A percentile compares a stretch with the other conserved stretches of the same genome.
Evolutionary conservation across 2,797 vertebrate species (phyloP).

Genomic region (Alcedo quadribrachys): DNA sequence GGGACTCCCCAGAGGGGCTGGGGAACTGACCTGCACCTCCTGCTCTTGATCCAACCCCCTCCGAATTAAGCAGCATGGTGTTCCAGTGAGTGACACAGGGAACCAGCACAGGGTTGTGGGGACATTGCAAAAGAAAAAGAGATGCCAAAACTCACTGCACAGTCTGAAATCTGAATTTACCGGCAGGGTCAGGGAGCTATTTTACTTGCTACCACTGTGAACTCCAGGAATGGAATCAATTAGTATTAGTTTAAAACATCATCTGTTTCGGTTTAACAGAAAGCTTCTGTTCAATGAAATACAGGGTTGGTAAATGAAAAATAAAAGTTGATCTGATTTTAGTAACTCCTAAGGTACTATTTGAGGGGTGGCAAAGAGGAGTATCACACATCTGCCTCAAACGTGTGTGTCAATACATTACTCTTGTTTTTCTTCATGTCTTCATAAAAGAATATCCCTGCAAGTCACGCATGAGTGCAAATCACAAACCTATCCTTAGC

Average conservation of each 20-base stretch:
- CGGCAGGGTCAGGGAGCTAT: conserved; percentile 66
- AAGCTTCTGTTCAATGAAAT: conserved; percentile 79
- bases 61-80: not conserved
- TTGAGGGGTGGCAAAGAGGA: not conserved
- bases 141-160: not conserved
- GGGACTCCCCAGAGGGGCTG: not conserved
- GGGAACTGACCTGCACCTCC: not conserved
- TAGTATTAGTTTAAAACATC: conserved; percentile 82
- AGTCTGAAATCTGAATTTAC: conserved; percentile 58
- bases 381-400: not conserved
- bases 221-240: conserved; percentile 81
- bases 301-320: conserved; percentile 75
- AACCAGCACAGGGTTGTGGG: not conserved
- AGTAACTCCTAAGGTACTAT: conserved; percentile 43
- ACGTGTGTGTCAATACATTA: not conserved
- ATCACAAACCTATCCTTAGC: not conserved
- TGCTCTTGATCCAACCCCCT: accelerated
- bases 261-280: conserved; percentile 81
- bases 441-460: not conserved
- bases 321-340: conserved; percentile 60
- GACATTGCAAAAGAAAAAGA: not conserved
- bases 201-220: conserved; percentile 74
- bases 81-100: not conserved
- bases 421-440: not conserved
- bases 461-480: not conserved